These are phyloP conservation scores for Thamnophis elegans DNA, from an alignment of 2,797 vertebrate species.

Conservation along the genomic window DNA sequence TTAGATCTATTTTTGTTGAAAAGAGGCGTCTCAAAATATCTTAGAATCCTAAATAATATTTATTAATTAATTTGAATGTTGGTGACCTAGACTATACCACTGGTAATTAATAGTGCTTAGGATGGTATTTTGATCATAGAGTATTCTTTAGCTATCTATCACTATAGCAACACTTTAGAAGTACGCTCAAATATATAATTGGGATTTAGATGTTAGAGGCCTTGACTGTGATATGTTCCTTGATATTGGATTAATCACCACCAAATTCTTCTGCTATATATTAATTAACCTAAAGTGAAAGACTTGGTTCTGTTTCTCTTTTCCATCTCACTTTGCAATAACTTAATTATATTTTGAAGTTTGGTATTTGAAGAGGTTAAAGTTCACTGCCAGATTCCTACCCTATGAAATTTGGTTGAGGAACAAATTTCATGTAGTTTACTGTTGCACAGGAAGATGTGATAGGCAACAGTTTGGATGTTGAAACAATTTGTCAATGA, in stretches of 20 bases:
- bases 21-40: not conserved
- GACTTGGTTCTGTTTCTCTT: not conserved
- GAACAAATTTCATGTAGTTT: not conserved
- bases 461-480: not conserved
- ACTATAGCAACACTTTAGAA: not conserved
- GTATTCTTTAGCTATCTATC: not conserved
- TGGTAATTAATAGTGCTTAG: not conserved
- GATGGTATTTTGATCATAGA: not conserved
- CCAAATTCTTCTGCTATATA: not conserved
- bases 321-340: not conserved
- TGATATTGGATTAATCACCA: constrained; percentile 13
- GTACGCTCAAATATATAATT: not conserved
- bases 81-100: not conserved
- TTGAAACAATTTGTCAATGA: not conserved
- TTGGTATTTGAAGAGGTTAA: not conserved
- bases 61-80: not conserved
- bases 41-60: not conserved
- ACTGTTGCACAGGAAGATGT: not conserved
- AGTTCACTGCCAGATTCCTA: not conserved
- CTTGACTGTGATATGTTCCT: not conserved
- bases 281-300: not conserved
- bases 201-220: not conserved
- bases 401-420: not conserved
- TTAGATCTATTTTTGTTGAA: not conserved
- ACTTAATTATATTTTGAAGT: not conserved